Evolutionary conservation across 1,140 invertebrate species (phyloP).

Genomic region (Zelostemma sp.): DNA sequence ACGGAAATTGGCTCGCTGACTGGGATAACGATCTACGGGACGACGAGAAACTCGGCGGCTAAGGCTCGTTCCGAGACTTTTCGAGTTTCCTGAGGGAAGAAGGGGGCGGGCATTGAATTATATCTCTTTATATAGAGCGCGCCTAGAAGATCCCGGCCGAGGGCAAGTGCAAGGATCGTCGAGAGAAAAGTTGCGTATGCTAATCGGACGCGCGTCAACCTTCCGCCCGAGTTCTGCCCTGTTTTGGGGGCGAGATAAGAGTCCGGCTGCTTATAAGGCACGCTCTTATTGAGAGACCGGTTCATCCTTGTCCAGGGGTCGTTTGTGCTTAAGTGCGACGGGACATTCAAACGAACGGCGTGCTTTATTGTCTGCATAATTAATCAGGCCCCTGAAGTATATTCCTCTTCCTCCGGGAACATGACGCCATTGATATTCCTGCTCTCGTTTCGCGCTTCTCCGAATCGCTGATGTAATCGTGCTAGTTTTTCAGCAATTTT

Average conservation of each 20-base stretch:
- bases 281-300: constrained; percentile 37
- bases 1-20: constrained; percentile 8
- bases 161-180: constrained; percentile 32
- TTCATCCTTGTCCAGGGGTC: constrained; percentile 22
- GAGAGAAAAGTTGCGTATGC: constrained; percentile 42
- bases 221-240: constrained; percentile 24
- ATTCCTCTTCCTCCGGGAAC: no score
- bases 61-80: neutral
- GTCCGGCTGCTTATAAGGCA: constrained; percentile 28
- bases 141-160: constrained; percentile 14
- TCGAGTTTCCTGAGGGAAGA: neutral
- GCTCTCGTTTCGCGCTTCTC: no score
- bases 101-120: constrained; percentile 35
- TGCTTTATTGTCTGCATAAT: constrained; percentile 33
- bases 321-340: constrained; percentile 32
- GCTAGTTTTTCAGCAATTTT: neutral
- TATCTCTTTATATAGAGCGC: constrained; percentile 42
- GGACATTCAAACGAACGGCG: constrained; percentile 33
- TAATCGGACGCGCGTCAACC: constrained; percentile 46
- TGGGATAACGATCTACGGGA: constrained; percentile 31
- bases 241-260: constrained; percentile 43
- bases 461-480: neutral
- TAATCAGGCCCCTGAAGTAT: neutral
- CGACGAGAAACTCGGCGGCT: constrained; percentile 17
- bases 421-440: no score